A percentile compares a stretch with the other conserved stretches of the same genome.
Conservation (phyloP, 2,797 vertebrate genomes). For the Clarias pachynema region DNA sequence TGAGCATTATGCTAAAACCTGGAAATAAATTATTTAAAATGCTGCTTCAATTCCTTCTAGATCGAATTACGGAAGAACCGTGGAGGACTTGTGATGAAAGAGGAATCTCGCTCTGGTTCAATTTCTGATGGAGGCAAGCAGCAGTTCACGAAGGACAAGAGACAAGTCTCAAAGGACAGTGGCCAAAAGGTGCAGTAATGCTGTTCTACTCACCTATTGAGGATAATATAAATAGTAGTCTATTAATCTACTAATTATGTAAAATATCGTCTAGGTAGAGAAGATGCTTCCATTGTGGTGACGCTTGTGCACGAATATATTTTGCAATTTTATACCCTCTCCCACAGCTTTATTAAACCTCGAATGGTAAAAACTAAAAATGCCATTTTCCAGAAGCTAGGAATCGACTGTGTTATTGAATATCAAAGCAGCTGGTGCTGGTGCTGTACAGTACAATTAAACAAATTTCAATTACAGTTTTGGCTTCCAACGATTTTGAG, state of each 20-base stretch:
- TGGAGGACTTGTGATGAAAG: constrained; percentile 67
- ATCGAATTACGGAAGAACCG: constrained; percentile 75
- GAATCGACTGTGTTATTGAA: background rate
- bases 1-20: background rate
- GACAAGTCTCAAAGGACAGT: constrained; percentile 49
- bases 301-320: background rate
- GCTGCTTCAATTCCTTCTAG: constrained; percentile 55
- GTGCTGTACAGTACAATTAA: too few species aligned
- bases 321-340: background rate
- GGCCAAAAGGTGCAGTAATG: constrained; percentile 50
- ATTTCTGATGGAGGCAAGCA: constrained; percentile 49
- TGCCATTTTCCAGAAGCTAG: background rate
- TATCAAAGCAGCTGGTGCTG: background rate
- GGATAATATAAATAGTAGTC: too few species aligned
- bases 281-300: background rate
- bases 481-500: too few species aligned
- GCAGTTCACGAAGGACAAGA: constrained; percentile 52
- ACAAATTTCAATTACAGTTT: too few species aligned
- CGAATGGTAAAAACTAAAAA: background rate
- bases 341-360: background rate
- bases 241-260: too few species aligned
- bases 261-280: background rate
- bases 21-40: background rate
- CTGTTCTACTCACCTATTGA: background rate
- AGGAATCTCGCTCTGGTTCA: constrained; percentile 57